phyloP scores from a whole-genome alignment of 2,113 vertebrate species.

The Electrona antarctica region DNA sequence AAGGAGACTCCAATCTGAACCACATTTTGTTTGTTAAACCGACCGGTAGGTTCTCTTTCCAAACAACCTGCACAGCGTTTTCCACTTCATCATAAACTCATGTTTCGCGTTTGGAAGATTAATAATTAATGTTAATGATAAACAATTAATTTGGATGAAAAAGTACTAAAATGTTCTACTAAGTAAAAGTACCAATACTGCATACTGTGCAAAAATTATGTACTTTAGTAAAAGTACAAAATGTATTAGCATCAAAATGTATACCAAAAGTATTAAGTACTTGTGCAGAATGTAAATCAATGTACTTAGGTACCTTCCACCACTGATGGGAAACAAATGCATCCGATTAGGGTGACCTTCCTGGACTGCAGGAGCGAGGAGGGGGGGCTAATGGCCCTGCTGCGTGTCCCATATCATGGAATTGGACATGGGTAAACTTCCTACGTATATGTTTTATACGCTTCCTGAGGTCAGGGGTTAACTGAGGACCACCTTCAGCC shows the following conservation, averaged over 20 bases:
- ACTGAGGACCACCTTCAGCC: conserved; percentile 50
- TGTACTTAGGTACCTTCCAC: too few relatives aligned
- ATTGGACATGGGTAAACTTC: conserved; percentile 73
- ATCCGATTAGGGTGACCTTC: conserved; percentile 54
- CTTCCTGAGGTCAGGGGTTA: conserved; percentile 70
- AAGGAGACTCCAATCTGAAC: conserved; percentile 13
- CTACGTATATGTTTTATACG: conserved; percentile 68
- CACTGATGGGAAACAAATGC: conserved; percentile 31
- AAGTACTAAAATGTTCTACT: too few relatives aligned
- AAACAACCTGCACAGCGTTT: conserved; percentile 22
- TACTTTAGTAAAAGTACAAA: too few relatives aligned
- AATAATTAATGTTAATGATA: too few relatives aligned
- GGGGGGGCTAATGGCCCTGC: conserved; percentile 17
- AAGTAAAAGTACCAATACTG: too few relatives aligned
- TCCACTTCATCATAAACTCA: conserved; percentile 12
- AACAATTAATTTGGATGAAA: conserved; percentile 8
- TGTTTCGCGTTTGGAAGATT: conserved; percentile 19
- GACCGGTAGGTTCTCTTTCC: conserved; percentile 17
- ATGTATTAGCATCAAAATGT: too few relatives aligned
- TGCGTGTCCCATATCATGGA: conserved; percentile 52
- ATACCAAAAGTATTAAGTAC: too few relatives aligned
- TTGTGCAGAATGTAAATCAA: too few relatives aligned
- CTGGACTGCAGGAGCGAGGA: conserved; percentile 16
- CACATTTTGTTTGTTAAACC: neutral
- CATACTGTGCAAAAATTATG: too few relatives aligned